These are phyloP conservation scores for Drosophila greeni DNA, from an alignment of 2,888 invertebrate species.

Conservation along the genomic window DNA sequence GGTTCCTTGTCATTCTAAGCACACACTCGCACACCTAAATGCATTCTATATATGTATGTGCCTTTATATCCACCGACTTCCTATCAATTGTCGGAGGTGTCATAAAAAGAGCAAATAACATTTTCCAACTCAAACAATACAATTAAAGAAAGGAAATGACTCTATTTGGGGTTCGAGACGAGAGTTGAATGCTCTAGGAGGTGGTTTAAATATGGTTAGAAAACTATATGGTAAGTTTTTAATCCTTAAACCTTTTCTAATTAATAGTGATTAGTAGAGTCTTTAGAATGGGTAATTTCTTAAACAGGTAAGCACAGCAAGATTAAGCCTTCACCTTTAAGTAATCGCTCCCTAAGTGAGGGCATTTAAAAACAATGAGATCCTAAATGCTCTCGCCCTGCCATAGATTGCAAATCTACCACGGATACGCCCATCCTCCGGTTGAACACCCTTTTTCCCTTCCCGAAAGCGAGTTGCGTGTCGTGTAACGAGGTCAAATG, in stretches of 20 bases:
- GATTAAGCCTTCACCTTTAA: background rate
- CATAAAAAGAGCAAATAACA: constrained; percentile 55
- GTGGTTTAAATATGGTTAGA: background rate
- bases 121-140: constrained; percentile 56
- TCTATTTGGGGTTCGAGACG: background rate
- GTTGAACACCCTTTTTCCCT: constrained; percentile 21
- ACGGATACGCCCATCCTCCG: constrained; percentile 14
- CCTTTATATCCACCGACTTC: constrained; percentile 17
- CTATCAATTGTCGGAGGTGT: constrained; percentile 63
- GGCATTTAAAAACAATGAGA: constrained; percentile 57
- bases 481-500: constrained; percentile 69
- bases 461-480: constrained; percentile 29
- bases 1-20: constrained; percentile 17
- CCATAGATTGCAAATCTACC: constrained; percentile 47
- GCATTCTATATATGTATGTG: constrained; percentile 1
- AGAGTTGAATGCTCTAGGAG: constrained; percentile 1
- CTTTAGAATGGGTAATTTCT: no score
- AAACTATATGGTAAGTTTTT: background rate
- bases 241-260: background rate
- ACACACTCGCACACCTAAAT: constrained; percentile 3
- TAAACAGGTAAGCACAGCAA: no score
- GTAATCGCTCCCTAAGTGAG: background rate
- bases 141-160: constrained; percentile 14
- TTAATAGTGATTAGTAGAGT: background rate
- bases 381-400: constrained; percentile 54